Base-by-base conservation (phyloP, 2,113 vertebrate genomes). In the Forbesichthys papilliferus region DNA sequence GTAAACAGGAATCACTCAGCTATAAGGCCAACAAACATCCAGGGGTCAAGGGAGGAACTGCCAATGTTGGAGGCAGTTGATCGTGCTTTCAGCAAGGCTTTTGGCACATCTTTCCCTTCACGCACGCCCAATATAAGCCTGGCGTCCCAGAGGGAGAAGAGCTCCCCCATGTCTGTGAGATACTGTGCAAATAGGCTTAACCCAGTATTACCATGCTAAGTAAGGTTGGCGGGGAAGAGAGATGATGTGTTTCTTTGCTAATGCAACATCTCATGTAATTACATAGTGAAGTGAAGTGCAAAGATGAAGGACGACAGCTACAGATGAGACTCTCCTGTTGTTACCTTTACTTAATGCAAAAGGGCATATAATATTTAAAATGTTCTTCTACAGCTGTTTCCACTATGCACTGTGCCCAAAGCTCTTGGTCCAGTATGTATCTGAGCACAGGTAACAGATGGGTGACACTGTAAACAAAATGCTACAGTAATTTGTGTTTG, bases 401-500 rank as follows among this genome's bases (percentile, higher is more conserved):
- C 36, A 42, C 36, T 42, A 42, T 42, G 36, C 4, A 6, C 36
- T 8, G 1, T 42, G 36, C 5, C 36, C 4, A 42, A 42, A 42
- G 7, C 5, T 42, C 36, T 42, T 42, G 36, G 36, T 42, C 36
- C 36, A 42, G 4, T 42, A 42, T 42, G 36, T 42, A 42, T 42
- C 36, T 42, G 7, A 42, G 7, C 36, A 5, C 7, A 42, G 7
- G 7, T 42, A 42, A 42, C 4, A 42, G 36, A 42, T 6, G 36
- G 36, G 4, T 5, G 7, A 8, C 36, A 5, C 36, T 8, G 36
- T 42, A 42, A 61, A 63, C 0, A 48, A 54, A 74, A 83, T 69
- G 68, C 69, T 84, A 86, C 27, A 68, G 71, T 71, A 56, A 14
- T 54, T 36, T 61, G 73, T 81, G 64, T 16, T 56, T 0, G 48